phyloP scores from a whole-genome alignment of 2,797 vertebrate species.

The Aulostomus chinensis region DNA sequence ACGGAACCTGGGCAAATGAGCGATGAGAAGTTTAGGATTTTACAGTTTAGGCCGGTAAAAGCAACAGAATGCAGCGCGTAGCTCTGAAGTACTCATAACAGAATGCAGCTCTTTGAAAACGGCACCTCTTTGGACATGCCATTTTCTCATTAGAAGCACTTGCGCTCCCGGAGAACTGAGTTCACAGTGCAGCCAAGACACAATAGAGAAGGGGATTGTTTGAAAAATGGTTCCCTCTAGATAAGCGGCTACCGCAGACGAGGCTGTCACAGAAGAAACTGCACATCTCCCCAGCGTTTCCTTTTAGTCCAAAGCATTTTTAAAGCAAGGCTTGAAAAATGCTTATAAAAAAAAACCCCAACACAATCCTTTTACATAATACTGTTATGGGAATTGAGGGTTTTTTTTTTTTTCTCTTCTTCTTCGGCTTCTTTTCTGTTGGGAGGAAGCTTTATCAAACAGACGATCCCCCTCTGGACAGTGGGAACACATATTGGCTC shows the following conservation, averaged over 20 bases:
- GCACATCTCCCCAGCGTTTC: slow-evolving; percentile 16
- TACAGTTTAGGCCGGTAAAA: too few species aligned
- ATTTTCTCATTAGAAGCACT: slow-evolving; percentile 27
- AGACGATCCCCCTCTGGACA: slow-evolving; percentile 44
- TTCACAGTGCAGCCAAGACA: slow-evolving; percentile 20
- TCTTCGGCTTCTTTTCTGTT: slow-evolving; percentile 34
- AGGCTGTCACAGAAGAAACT: slow-evolving; percentile 22
- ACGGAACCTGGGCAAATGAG: too few species aligned
- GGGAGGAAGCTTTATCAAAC: slow-evolving; percentile 57
- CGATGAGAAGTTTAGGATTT: too few species aligned
- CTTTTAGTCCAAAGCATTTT: slow-evolving; percentile 37
- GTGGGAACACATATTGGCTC: slow-evolving; percentile 54
- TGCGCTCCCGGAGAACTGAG: background rate
- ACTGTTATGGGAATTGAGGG: slow-evolving; percentile 34
- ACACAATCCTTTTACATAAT: slow-evolving; percentile 48
- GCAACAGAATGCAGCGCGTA: slow-evolving; percentile 6
- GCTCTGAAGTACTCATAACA: slow-evolving; percentile 21
- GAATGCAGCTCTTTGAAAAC: slow-evolving; percentile 11
- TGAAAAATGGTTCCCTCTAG: slow-evolving; percentile 14
- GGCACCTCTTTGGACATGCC: background rate
- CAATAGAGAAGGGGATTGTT: slow-evolving; percentile 14
- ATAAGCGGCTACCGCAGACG: slow-evolving; percentile 29
- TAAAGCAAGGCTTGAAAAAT: slow-evolving; percentile 33
- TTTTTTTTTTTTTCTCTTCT: slow-evolving; percentile 18
- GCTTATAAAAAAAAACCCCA: slow-evolving; percentile 26